phyloP scores from a whole-genome alignment of 2,797 vertebrate species.

The Capromys pilorides region DNA sequence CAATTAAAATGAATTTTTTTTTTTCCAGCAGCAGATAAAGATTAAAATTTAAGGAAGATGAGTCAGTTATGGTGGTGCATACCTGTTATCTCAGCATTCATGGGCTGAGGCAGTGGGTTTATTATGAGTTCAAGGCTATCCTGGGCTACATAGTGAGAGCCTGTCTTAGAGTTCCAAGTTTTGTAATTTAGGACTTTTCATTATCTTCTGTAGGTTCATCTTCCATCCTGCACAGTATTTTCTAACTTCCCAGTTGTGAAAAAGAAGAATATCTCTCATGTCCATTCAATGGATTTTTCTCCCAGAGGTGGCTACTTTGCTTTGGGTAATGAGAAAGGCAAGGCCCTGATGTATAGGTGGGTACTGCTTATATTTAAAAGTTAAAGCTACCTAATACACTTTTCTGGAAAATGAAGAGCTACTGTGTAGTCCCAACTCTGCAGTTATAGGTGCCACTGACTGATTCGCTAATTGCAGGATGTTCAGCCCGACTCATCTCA shows the following conservation, averaged over 20 bases:
- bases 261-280: slow-evolving; percentile 87
- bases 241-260: slow-evolving; percentile 93
- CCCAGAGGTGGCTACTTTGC: slow-evolving; percentile 95
- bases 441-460: neutral
- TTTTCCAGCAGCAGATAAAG: slow-evolving; percentile 4
- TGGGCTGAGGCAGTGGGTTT: neutral
- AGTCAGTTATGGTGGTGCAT: neutral
- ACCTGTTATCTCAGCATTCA: neutral
- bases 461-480: neutral
- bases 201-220: slow-evolving; percentile 89
- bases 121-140: neutral
- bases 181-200: slow-evolving; percentile 34
- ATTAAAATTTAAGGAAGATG: neutral
- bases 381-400: neutral
- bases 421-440: neutral
- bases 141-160: neutral
- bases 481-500: slow-evolving; percentile 12
- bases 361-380: slow-evolving; percentile 67
- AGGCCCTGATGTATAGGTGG: slow-evolving; percentile 93
- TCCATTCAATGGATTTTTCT: slow-evolving; percentile 93
- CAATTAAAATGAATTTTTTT: slow-evolving; percentile 15
- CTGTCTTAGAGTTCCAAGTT: neutral
- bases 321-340: slow-evolving; percentile 94
- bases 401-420: slow-evolving; percentile 18
- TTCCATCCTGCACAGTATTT: slow-evolving; percentile 93